phyloP scores from a whole-genome alignment of 2,888 invertebrate species.

The Cheilosia pagana region DNA sequence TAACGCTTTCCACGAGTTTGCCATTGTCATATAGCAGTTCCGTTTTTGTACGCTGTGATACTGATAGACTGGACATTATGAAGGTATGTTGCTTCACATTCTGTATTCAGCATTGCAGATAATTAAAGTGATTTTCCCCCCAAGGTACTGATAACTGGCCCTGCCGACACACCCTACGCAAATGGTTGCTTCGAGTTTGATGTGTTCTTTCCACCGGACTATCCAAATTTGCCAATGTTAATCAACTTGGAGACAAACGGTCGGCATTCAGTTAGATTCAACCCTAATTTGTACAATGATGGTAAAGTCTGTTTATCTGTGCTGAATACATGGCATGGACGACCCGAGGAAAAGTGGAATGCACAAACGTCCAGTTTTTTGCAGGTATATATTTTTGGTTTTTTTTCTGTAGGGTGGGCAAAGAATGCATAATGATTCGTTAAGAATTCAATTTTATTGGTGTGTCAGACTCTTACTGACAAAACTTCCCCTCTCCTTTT shows the following conservation, averaged over 20 bases:
- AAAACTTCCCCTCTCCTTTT: too few relatives aligned
- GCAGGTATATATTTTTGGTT: constrained; percentile 84
- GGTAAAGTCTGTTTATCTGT: constrained; percentile 98
- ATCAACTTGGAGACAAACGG: constrained; percentile 96
- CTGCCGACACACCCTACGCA: constrained; percentile 95
- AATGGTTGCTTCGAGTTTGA: constrained; percentile 96
- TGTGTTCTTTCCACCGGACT: constrained; percentile 94
- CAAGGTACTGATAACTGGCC: constrained; percentile 95
- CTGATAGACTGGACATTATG: constrained; percentile 97
- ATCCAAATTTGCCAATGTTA: constrained; percentile 93
- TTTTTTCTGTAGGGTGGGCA: too few relatives aligned
- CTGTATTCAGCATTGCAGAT: neutral
- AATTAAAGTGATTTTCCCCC: constrained; percentile 37
- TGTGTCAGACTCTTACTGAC: too few relatives aligned
- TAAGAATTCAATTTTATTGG: too few relatives aligned
- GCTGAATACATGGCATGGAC: constrained; percentile 97
- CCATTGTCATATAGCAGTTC: constrained; percentile 96
- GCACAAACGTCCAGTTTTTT: constrained; percentile 97
- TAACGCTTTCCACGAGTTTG: constrained; percentile 95
- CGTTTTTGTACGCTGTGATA: constrained; percentile 97
- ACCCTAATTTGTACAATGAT: constrained; percentile 97
- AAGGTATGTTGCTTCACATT: constrained; percentile 86
- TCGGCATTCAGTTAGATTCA: constrained; percentile 94
- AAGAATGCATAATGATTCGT: too few relatives aligned
- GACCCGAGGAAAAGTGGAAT: constrained; percentile 99